Evolutionary conservation across 2,797 vertebrate species (phyloP), one percentile per base, ranked within the genome.

Genomic region (Semaprochilodus insignis): DNA sequence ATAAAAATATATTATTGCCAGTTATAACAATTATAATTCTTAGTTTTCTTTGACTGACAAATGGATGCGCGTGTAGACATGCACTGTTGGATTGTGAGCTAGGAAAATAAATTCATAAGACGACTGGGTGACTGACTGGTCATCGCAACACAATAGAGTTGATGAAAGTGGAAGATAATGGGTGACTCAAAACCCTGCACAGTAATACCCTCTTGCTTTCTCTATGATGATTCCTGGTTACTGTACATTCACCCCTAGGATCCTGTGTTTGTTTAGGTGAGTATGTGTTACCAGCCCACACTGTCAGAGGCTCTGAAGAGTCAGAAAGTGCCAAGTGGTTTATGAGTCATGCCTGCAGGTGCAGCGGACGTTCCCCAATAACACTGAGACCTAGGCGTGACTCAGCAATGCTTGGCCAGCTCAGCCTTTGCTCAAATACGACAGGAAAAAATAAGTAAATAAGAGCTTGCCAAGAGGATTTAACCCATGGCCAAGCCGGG

Each of bases 341-440:
- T 65, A 59, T 87, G 86, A 87, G 79, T 85, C 84, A 85, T 4
- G 14, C 55, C 66, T 60, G 82, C 86, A 85, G 86, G 86, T 87
- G 82, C 77, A 70, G 71, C 57, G 59, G 78, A 85, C 73, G 52
- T 69, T 67, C 78, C 72, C 44, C 25, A 66, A 74, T 69, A 40
- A 51, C 7, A 2, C 66, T 11, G 27, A 52, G 65, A 51, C 74
- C 36, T 8, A 21, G 54, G 48, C 3, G 40, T 75, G 77, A 80
- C 51, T 74, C 77, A 40, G 34, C 62, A 75, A 19, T n/a, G 11
- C 27, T 76, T 54, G 36, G 54, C 73, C 17, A 75, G 36, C 71
- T 79, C 77, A 79, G 52, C 52, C 54, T 23, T 75, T 48, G 71
- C 13, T 14, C 17, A 75, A 34, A 17, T 36, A 63, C 65, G 27